Base-by-base conservation (phyloP, 2,797 vertebrate species). In the Tokudaia muenninki region DNA sequence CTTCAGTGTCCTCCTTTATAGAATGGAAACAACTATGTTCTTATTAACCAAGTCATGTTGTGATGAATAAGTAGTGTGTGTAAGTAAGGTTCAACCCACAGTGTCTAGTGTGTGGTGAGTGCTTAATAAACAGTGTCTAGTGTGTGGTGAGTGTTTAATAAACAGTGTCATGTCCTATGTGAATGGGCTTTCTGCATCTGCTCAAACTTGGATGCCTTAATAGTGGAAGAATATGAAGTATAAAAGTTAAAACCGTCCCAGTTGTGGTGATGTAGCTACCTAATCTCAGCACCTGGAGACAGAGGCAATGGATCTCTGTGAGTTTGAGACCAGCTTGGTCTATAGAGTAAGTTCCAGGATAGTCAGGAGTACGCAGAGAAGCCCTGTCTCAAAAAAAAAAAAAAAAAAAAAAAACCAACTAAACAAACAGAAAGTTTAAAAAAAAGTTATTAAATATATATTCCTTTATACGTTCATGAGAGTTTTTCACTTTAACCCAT, bases 151-250 rank as follows among this genome's bases (percentile, higher is more conserved):
- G 41, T 41, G 41, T 3, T 41, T 41, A 41, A 41, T 41, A 41
- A 41, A 41, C 41, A 41, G 41, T 41, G 78, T 13, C 29, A n/a
- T 41, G 47, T 74, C 67, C 19, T 41, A 1, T 44, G 4, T 75
- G 59, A 47, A 41, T 21, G 31, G 9, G 22, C 86, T 59, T 94
- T 77, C 55, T 78, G 22, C 21, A 19, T 88, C 59, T 86, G 17
- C 70, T 89, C 92, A 88, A 52, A 92, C 52, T 16, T 5, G 41
- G 57, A 52, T 89, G 82, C 87, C n/a, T 67, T 75, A 65, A 86
- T 19, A 79, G 16, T 31, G 29, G 65, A 92, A 88, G 65, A 88
- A 47, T 86, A 83, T 83, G 34, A 92, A 90, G 21, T 92, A 6
- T 84, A 37, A 50, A 75, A 75, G 57, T 44, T 44, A 83, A 77